Evolutionary conservation across 2,113 vertebrate genomes (phyloP).

Genomic region (Oreotrochilus melanogaster): DNA sequence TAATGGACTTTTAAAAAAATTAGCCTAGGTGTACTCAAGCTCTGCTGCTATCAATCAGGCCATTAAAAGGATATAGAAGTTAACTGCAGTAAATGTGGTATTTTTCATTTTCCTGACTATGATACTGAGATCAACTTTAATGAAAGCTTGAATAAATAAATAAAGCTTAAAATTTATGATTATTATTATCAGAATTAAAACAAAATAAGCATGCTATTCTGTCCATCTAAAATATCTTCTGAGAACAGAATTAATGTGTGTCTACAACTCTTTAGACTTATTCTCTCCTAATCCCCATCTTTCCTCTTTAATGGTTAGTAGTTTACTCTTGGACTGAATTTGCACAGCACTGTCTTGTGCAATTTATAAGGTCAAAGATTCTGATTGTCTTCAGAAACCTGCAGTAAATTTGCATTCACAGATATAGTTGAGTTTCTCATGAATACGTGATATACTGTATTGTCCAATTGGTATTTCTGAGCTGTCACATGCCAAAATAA

Average conservation of each 20-base stretch:
- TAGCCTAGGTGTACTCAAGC: neutral
- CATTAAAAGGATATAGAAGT: neutral
- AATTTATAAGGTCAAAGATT: conserved; percentile 5
- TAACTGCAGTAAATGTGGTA: neutral
- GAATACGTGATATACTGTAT: conserved; percentile 3
- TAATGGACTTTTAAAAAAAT: rapidly evolving
- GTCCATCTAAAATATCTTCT: neutral
- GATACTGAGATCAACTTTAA: neutral
- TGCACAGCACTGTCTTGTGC: neutral
- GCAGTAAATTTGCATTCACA: conserved; percentile 62
- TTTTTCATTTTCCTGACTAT: neutral
- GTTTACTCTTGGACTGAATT: neutral
- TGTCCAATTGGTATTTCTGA: conserved; percentile 47
- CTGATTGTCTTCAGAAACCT: neutral
- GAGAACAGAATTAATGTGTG: neutral
- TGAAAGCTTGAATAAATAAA: neutral
- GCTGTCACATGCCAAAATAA: conserved; percentile 53
- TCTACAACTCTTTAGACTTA: neutral
- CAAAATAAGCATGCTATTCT: neutral
- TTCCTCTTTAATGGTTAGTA: neutral
- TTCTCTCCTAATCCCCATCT: neutral
- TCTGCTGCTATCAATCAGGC: neutral
- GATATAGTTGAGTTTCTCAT: conserved; percentile 27
- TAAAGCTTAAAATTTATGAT: neutral
- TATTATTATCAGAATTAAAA: neutral